phyloP scores from a whole-genome alignment of 1,140 invertebrate species.

The Anastrepha obliqua region DNA sequence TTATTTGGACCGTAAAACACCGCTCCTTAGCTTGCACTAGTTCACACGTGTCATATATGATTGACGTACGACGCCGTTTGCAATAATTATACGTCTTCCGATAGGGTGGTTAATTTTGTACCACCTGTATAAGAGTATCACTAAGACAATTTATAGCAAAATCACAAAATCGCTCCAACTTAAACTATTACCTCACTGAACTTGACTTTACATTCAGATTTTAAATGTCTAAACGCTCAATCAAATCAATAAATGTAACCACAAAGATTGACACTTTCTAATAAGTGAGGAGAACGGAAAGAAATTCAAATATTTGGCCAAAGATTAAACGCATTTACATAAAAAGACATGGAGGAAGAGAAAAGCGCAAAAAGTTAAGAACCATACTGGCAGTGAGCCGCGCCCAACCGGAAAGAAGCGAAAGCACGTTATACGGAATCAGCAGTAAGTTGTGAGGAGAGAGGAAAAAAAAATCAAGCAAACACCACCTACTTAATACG shows the following conservation, averaged over 20 bases:
- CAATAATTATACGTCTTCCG: no score
- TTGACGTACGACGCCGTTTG: no score
- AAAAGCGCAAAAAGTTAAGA: neutral
- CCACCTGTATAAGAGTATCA: no score
- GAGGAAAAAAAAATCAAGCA: neutral
- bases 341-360: neutral
- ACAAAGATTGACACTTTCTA: neutral
- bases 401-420: slow-evolving; percentile 18
- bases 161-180: no score
- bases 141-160: no score
- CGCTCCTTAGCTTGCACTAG: no score
- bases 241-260: neutral
- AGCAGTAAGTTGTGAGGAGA: neutral
- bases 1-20: no score
- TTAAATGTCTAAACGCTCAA: no score
- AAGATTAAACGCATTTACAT: slow-evolving; percentile 20
- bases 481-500: neutral
- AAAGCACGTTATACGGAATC: neutral
- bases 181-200: no score
- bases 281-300: neutral
- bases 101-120: no score
- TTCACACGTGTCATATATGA: no score
- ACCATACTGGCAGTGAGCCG: neutral
- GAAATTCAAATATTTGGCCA: slow-evolving; percentile 22
- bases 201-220: no score